Percentiles rank a stretch among this genome's conserved stretches.
These are phyloP conservation scores for Caenorhabditis sulstoni DNA, from an alignment of 2,888 invertebrate genomes.

Conservation along the genomic window DNA sequence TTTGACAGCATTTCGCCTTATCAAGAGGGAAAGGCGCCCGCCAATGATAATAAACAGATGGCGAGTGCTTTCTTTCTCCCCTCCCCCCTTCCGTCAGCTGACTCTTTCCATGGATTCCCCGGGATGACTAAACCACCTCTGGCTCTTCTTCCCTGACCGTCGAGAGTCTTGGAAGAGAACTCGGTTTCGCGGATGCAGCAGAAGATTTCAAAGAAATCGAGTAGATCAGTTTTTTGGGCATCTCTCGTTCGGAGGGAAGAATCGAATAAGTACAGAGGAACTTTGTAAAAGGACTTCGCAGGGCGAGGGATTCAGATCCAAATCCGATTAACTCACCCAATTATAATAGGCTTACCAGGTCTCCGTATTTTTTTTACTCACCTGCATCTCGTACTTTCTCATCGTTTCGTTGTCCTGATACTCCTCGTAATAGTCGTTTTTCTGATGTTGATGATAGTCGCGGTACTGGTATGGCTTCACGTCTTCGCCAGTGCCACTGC, in stretches of 20 bases:
- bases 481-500: constrained; percentile 26
- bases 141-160: constrained; percentile 15
- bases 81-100: constrained; percentile 33
- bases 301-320: background rate
- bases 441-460: constrained; percentile 61
- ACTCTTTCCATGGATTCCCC: constrained; percentile 1
- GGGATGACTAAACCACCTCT: background rate
- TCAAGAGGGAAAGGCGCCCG: constrained; percentile 18
- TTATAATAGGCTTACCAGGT: constrained; percentile 35
- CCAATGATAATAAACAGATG: constrained; percentile 42
- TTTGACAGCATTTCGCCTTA: constrained; percentile 52
- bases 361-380: background rate
- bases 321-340: constrained; percentile 40
- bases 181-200: constrained; percentile 7
- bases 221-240: constrained; percentile 54
- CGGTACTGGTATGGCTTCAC: constrained; percentile 56
- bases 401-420: constrained; percentile 29
- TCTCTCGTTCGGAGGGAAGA: background rate
- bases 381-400: constrained; percentile 60
- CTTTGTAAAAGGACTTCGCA: constrained; percentile 1
- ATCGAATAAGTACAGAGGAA: constrained; percentile 15
- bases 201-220: constrained; percentile 50
- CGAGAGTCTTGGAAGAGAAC: constrained; percentile 5
- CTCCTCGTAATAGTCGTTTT: constrained; percentile 50
- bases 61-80: background rate